Evolutionary conservation across 2,797 vertebrate genomes (phyloP).

Genomic region (Enteromius unitaeniatus): DNA sequence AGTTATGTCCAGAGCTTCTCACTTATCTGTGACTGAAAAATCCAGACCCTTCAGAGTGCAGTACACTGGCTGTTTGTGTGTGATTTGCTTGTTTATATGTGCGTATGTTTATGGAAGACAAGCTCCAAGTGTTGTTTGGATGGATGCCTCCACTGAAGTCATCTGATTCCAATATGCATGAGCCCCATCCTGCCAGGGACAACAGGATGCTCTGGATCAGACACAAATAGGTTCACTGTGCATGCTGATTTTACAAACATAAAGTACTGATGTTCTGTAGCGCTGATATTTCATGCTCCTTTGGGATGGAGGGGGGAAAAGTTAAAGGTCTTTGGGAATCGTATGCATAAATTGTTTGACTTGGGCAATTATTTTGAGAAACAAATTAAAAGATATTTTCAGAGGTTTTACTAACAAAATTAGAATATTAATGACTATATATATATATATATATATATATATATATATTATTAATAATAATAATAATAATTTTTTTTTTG

Average conservation of each 20-base stretch:
- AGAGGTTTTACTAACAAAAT: neutral
- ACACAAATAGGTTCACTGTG: slow-evolving; percentile 29
- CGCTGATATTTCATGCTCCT: slow-evolving; percentile 16
- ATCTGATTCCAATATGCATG: slow-evolving; percentile 43
- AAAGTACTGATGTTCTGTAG: slow-evolving; percentile 23
- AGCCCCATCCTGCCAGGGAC: slow-evolving; percentile 52
- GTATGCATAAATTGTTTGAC: neutral
- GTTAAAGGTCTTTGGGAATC: neutral
- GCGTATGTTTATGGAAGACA: slow-evolving; percentile 29
- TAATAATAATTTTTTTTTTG: no score
- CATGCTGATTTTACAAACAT: slow-evolving; percentile 24
- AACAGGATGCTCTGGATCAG: slow-evolving; percentile 57
- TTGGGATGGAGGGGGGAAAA: neutral
- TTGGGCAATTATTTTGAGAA: neutral
- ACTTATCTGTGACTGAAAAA: slow-evolving; percentile 59
- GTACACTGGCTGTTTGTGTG: slow-evolving; percentile 48
- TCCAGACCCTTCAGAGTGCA: slow-evolving; percentile 31
- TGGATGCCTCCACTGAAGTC: slow-evolving; percentile 42
- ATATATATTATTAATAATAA: no score
- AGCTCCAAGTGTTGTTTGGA: slow-evolving; percentile 49
- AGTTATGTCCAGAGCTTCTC: slow-evolving; percentile 53
- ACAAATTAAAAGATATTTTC: neutral
- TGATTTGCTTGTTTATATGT: slow-evolving; percentile 15
- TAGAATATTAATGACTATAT: no score
- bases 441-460: no score